phyloP scores from a whole-genome alignment of 2,797 vertebrate genomes.

The Cheirogaleus major region DNA sequence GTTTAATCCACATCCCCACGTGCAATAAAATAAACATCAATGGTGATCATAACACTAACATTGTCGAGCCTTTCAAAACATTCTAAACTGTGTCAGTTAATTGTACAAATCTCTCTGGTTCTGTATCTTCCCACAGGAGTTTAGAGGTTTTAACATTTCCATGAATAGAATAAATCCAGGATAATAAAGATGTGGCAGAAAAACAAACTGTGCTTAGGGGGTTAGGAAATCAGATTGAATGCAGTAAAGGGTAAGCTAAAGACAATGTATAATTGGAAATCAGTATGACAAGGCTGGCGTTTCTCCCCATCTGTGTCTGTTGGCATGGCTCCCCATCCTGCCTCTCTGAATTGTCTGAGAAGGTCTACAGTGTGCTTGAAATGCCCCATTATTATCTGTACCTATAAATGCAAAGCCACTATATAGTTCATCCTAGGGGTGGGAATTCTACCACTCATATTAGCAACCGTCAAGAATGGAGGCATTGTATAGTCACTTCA shows the following conservation, averaged over 20 bases:
- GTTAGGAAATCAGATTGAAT: slow-evolving; percentile 67
- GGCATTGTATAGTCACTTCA: background rate
- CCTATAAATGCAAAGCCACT: background rate
- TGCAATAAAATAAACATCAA: slow-evolving; percentile 55
- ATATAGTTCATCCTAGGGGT: background rate
- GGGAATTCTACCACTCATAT: background rate
- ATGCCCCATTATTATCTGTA: background rate
- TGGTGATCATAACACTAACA: slow-evolving; percentile 33
- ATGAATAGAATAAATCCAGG: slow-evolving; percentile 71
- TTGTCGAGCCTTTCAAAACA: slow-evolving; percentile 58
- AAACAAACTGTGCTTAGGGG: slow-evolving; percentile 68
- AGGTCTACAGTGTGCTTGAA: background rate
- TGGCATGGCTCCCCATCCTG: slow-evolving; percentile 51
- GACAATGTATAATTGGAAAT: slow-evolving; percentile 73
- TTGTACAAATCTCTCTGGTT: slow-evolving; percentile 68
- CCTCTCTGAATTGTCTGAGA: background rate
- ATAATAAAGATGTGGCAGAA: slow-evolving; percentile 74
- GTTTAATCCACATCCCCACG: slow-evolving; percentile 12
- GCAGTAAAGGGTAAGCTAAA: slow-evolving; percentile 59
- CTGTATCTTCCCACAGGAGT: slow-evolving; percentile 64
- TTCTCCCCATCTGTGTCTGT: slow-evolving; percentile 64
- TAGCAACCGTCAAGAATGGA: slow-evolving; percentile 12
- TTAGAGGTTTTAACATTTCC: slow-evolving; percentile 70
- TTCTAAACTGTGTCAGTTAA: slow-evolving; percentile 62
- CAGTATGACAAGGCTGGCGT: slow-evolving; percentile 58